Evolutionary conservation across 2,888 invertebrate species (phyloP).

Genomic region (Dasypolia templi): DNA sequence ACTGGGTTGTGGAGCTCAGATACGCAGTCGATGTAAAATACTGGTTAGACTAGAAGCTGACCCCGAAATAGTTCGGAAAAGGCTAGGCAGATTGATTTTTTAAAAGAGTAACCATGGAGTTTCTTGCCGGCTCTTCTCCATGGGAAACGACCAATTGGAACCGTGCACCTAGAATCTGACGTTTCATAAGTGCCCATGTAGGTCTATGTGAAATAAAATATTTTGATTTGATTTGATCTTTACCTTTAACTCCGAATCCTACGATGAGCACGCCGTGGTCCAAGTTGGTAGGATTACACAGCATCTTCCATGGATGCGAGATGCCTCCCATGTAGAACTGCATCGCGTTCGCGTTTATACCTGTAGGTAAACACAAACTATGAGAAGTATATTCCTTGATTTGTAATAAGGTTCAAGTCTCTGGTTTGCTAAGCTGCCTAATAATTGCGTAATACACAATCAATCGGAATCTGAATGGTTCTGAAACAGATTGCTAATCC

Average conservation of each 20-base stretch:
- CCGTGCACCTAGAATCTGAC: no score
- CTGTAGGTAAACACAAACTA: constrained; percentile 70
- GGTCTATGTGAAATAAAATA: no score
- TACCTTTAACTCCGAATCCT: constrained; percentile 96
- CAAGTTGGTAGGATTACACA: constrained; percentile 94
- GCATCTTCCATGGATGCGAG: constrained; percentile 96
- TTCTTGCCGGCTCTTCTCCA: no score
- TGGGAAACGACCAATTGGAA: no score
- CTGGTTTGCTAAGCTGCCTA: background rate
- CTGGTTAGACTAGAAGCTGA: background rate
- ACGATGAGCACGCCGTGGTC: constrained; percentile 99
- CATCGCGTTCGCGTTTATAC: constrained; percentile 98
- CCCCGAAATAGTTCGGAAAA: background rate
- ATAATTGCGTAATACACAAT: background rate
- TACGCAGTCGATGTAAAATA: background rate
- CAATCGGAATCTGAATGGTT: no score
- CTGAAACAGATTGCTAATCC: no score
- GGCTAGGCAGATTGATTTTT: background rate
- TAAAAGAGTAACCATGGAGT: no score
- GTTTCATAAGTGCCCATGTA: no score
- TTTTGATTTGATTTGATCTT: no score
- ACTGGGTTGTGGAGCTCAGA: background rate
- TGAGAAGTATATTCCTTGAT: background rate
- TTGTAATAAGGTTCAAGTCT: background rate
- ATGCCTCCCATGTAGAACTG: constrained; percentile 98